A percentile compares a stretch with the other conserved stretches of the same genome.
These are phyloP conservation scores for Turritopsis rubra DNA, from an alignment of 30 jellyfish, hydroid and myxozoan species.

Conservation along the genomic window DNA sequence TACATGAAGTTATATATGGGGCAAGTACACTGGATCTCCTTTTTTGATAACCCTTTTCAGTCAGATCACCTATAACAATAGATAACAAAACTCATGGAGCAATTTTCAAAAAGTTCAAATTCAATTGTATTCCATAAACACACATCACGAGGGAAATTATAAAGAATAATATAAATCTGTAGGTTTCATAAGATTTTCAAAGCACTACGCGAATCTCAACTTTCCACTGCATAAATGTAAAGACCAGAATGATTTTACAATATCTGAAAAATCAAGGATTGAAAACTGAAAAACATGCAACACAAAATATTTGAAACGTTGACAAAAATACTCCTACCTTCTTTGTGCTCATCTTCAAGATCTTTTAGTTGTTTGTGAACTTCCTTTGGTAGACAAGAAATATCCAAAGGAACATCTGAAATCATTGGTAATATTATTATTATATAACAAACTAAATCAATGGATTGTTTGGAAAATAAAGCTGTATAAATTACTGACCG, in stretches of 20 bases:
- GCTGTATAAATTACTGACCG: too few relatives aligned
- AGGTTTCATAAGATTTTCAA: too few relatives aligned
- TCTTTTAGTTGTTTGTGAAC: neutral
- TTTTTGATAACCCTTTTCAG: slow-evolving; percentile 58
- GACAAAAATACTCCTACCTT: neutral
- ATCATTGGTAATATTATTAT: neutral
- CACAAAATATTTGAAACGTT: too few relatives aligned
- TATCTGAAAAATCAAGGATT: too few relatives aligned
- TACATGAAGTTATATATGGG: slow-evolving; percentile 40
- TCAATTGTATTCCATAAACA: neutral
- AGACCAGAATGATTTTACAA: too few relatives aligned
- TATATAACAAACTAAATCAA: too few relatives aligned
- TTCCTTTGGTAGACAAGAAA: neutral
- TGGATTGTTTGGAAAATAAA: too few relatives aligned
- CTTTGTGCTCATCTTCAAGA: neutral
- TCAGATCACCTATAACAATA: slow-evolving; percentile 43
- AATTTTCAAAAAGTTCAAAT: neutral
- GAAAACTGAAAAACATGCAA: too few relatives aligned
- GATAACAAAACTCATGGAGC: neutral
- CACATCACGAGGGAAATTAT: too few relatives aligned
- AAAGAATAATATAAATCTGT: too few relatives aligned
- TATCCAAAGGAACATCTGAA: neutral
- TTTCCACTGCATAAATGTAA: too few relatives aligned
- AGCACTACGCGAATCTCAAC: too few relatives aligned
- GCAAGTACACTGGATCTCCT: slow-evolving; percentile 26